phyloP scores from a whole-genome alignment of 2,888 invertebrate species.

The Nephrotoma guestfalica region DNA sequence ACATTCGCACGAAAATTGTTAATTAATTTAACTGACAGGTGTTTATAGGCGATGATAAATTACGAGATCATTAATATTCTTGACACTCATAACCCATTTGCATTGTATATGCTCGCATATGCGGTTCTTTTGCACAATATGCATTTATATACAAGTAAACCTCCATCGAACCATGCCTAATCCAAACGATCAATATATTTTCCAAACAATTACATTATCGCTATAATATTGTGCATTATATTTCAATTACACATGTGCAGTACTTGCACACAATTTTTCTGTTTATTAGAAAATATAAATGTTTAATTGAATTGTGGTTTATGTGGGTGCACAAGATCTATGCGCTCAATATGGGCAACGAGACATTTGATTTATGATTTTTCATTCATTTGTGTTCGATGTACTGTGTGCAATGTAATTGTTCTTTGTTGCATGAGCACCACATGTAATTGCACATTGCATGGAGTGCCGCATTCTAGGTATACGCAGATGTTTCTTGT shows the following conservation, averaged over 20 bases:
- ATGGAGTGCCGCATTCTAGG: not conserved
- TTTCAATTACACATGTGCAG: not conserved
- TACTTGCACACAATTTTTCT: not conserved
- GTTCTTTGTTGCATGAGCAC: not conserved
- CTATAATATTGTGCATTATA: not conserved
- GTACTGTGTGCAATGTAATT: not conserved
- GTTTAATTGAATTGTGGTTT: not conserved
- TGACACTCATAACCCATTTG: not conserved
- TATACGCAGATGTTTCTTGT: not conserved
- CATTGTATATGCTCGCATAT: not conserved
- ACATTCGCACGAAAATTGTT: too few species aligned
- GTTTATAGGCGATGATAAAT: not conserved
- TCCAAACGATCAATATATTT: not conserved
- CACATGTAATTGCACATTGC: not conserved
- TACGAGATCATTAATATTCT: not conserved
- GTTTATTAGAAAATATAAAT: not conserved
- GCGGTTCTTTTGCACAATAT: not conserved
- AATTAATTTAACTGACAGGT: not conserved
- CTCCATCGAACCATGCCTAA: not conserved
- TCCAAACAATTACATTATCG: not conserved
- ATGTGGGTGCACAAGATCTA: not conserved
- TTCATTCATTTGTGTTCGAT: not conserved
- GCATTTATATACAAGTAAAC: not conserved
- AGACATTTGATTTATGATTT: not conserved
- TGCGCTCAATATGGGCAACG: not conserved